A percentile compares a stretch with the other conserved stretches of the same genome.
phyloP scores from a whole-genome alignment of 2,113 vertebrate genomes.

The Okapia johnstoni region DNA sequence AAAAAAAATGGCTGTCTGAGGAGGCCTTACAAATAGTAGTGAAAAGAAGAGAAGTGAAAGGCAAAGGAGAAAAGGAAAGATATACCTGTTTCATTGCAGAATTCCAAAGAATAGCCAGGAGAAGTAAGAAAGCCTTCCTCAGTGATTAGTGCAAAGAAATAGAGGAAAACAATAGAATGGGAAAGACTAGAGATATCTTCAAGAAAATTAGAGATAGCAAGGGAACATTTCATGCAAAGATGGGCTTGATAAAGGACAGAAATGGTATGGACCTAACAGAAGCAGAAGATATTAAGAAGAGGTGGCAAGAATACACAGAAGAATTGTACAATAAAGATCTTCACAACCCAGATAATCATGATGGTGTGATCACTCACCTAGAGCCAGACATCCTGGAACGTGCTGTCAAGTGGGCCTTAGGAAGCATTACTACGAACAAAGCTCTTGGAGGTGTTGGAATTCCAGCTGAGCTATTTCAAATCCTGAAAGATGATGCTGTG shows the following conservation, averaged over 20 bases:
- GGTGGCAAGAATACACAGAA: not conserved
- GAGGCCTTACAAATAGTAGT: not conserved
- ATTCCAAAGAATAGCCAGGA: not conserved
- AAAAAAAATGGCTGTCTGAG: not conserved
- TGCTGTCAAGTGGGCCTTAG: not conserved
- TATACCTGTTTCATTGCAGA: not conserved
- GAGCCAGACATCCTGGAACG: not conserved
- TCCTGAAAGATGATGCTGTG: not conserved
- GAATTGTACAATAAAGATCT: not conserved
- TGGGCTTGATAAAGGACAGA: not conserved
- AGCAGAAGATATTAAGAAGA: not conserved
- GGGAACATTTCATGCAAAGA: not conserved
- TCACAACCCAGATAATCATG: accelerated
- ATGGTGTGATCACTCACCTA: not conserved
- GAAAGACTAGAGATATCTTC: not conserved
- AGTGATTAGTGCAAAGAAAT: not conserved
- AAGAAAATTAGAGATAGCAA: not conserved
- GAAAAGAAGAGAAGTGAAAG: not conserved
- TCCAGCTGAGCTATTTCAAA: not conserved
- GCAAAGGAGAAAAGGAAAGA: not conserved
- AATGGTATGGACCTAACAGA: not conserved
- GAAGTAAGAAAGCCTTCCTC: not conserved
- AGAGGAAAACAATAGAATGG: not conserved
- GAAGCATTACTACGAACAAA: not conserved
- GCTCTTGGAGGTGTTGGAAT: not conserved